Percentiles rank a stretch among this genome's conserved stretches.
Evolutionary conservation across 2,888 invertebrate genomes (phyloP).

Genomic region (Eurytoma californica): DNA sequence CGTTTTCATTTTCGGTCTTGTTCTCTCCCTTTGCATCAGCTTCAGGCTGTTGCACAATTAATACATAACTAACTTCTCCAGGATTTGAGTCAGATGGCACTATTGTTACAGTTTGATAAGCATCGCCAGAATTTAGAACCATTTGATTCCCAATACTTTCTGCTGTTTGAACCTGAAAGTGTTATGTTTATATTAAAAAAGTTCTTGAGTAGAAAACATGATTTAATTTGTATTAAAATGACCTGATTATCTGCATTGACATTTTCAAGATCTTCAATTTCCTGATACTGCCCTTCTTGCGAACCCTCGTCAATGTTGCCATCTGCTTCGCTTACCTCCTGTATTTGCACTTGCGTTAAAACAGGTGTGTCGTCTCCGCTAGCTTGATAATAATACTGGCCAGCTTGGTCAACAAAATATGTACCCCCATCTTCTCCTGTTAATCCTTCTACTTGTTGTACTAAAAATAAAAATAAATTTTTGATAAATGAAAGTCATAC

Average conservation of each 20-base stretch:
- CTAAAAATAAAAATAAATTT: conserved; percentile 58
- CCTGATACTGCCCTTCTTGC: conserved; percentile 71
- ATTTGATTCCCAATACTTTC: conserved; percentile 72
- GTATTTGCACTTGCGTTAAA: conserved; percentile 79
- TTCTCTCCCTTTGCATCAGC: conserved; percentile 78
- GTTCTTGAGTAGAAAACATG: conserved; percentile 9
- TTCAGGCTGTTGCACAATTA: conserved; percentile 87
- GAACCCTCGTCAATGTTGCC: conserved; percentile 68
- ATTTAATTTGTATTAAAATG: conserved; percentile 26
- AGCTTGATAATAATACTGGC: conserved; percentile 89
- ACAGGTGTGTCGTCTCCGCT: conserved; percentile 81
- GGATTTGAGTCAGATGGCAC: conserved; percentile 86
- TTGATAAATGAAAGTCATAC: conserved; percentile 5
- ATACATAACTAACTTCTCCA: conserved; percentile 90
- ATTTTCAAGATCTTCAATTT: conserved; percentile 76
- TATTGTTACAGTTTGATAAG: conserved; percentile 88
- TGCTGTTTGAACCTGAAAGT: conserved; percentile 40
- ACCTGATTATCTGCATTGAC: conserved; percentile 76
- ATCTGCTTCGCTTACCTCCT: conserved; percentile 74
- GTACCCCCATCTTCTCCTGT: conserved; percentile 80
- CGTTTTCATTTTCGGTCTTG: conserved; percentile 74
- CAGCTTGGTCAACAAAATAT: conserved; percentile 88
- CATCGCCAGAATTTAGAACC: conserved; percentile 78
- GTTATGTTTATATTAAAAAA: conserved; percentile 9
- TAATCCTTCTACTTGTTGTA: conserved; percentile 73